Evolutionary conservation across 2,888 invertebrate species (phyloP).

Genomic region (Germaria angustata): DNA sequence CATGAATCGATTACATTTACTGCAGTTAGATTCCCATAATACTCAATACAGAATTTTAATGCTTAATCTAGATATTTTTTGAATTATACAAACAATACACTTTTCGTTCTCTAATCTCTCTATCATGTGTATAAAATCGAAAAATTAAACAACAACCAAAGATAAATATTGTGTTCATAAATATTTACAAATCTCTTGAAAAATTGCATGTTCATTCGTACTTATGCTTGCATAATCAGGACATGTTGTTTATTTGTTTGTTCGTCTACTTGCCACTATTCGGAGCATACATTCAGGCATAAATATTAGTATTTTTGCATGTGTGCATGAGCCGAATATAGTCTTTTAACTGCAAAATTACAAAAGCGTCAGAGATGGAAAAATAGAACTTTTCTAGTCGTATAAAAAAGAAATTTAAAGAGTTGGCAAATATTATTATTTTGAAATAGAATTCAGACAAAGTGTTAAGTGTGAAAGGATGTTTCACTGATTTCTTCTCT

Average conservation of each 20-base stretch:
- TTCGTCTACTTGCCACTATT: constrained; percentile 48
- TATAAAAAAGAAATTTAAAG: too few relatives aligned
- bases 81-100: constrained; percentile 21
- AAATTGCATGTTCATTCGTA: constrained; percentile 50
- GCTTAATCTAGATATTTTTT: constrained; percentile 14
- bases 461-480: too few relatives aligned
- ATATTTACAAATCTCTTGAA: constrained; percentile 66
- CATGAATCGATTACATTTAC: constrained; percentile 16
- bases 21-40: background rate
- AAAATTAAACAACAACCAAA: background rate
- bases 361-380: background rate
- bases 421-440: too few relatives aligned
- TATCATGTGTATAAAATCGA: constrained; percentile 9
- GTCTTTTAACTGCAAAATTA: background rate
- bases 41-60: constrained; percentile 5
- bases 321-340: background rate
- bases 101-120: constrained; percentile 48
- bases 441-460: too few relatives aligned
- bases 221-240: constrained; percentile 60
- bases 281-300: constrained; percentile 1
- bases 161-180: constrained; percentile 39
- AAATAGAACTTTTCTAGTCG: too few relatives aligned
- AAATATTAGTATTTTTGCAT: constrained; percentile 8
- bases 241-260: constrained; percentile 57
- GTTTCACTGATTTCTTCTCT: too few relatives aligned